phyloP scores from a whole-genome alignment of 2,888 invertebrate species.

The Drosophila peninsularis region DNA sequence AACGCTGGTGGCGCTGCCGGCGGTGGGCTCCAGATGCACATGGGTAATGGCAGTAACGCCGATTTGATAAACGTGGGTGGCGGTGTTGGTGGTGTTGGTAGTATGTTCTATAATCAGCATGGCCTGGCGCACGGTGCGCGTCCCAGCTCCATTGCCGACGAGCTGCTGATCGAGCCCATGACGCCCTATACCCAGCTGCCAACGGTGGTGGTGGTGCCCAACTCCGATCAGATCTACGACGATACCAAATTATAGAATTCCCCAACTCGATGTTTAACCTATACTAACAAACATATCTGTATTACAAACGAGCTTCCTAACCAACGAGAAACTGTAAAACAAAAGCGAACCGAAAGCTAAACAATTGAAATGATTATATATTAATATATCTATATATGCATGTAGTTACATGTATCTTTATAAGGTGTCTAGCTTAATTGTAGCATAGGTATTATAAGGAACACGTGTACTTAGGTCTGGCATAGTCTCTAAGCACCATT shows the following conservation, averaged over 20 bases:
- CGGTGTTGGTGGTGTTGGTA: conserved; percentile 44
- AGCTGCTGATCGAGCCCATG: conserved; percentile 65
- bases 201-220: conserved; percentile 84
- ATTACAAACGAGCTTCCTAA: conserved; percentile 51
- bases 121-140: conserved; percentile 31
- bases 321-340: conserved; percentile 26
- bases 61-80: conserved; percentile 58
- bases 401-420: conserved; percentile 3
- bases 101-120: conserved; percentile 39
- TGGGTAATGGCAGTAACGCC: conserved; percentile 65
- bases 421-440: conserved; percentile 11
- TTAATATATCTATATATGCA: conserved; percentile 9
- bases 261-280: not conserved
- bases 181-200: conserved; percentile 63
- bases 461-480: conserved; percentile 34
- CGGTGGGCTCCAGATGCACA: conserved; percentile 48
- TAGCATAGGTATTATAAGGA: conserved; percentile 29
- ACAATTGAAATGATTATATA: conserved; percentile 1
- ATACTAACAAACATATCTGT: conserved; percentile 54
- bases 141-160: conserved; percentile 66
- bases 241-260: conserved; percentile 83
- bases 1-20: conserved; percentile 35
- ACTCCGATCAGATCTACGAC: conserved; percentile 76
- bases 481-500: conserved; percentile 25
- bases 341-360: conserved; percentile 9